Evolutionary conservation across 2,797 vertebrate genomes (phyloP).

Genomic region (Allobates femoralis): DNA sequence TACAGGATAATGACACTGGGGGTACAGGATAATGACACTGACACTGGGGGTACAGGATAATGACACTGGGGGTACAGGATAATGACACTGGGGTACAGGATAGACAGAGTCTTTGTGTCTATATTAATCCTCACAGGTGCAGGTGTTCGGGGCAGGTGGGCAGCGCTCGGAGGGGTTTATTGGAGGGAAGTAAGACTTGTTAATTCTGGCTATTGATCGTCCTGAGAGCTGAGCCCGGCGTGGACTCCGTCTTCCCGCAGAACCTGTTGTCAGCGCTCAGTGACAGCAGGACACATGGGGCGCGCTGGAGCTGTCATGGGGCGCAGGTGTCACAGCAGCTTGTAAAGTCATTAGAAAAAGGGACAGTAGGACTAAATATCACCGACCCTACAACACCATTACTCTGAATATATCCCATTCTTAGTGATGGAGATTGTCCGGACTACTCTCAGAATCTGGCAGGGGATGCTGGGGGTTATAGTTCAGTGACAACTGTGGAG

Average conservation of each 20-base stretch:
- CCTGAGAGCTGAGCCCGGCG: not conserved
- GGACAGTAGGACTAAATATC: too few species aligned
- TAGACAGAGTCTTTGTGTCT: not conserved
- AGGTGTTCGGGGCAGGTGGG: not conserved
- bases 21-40: not conserved
- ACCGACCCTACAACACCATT: too few species aligned
- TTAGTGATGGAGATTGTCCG: too few species aligned
- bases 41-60: not conserved
- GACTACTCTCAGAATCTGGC: too few species aligned
- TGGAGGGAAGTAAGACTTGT: not conserved
- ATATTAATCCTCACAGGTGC: not conserved
- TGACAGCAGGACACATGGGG: not conserved
- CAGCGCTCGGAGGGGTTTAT: not conserved
- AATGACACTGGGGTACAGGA: not conserved
- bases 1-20: not conserved
- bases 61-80: not conserved
- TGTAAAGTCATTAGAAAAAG: slow-evolving; percentile 50
- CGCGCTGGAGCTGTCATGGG: slow-evolving; percentile 10
- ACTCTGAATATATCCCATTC: too few species aligned
- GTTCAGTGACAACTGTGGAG: too few species aligned
- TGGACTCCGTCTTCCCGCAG: not conserved
- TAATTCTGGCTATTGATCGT: not conserved
- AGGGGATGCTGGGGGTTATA: too few species aligned
- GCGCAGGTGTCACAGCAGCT: slow-evolving; percentile 42
- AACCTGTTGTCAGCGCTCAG: slow-evolving; percentile 46